Conservation (phyloP, 2,888 invertebrate genomes). For the Isoperla grammatica region DNA sequence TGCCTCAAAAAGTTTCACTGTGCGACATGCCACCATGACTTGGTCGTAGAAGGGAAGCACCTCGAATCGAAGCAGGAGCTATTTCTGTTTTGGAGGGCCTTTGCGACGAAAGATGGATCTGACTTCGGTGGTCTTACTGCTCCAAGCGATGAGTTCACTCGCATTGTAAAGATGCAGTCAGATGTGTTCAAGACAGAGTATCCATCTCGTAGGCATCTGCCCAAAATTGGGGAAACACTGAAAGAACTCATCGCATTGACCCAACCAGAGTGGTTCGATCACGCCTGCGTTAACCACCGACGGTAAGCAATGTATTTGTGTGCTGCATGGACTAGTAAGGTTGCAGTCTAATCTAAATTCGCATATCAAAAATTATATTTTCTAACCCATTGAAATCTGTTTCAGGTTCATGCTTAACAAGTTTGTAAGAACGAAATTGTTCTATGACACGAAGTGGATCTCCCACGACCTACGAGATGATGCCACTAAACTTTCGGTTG, state of each 20-base stretch:
- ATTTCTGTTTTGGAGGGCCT: background rate
- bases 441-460: conserved; percentile 11
- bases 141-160: background rate
- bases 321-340: too few species aligned
- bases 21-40: background rate
- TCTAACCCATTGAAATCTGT: too few species aligned
- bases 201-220: background rate
- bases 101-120: background rate
- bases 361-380: too few species aligned
- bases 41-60: background rate
- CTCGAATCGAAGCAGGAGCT: background rate
- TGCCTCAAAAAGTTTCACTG: background rate
- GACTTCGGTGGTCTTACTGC: background rate
- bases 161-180: background rate
- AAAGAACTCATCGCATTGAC: background rate
- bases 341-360: too few species aligned
- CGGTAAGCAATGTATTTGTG: background rate
- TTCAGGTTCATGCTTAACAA: background rate
- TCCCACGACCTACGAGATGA: conserved; percentile 4
- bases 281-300: background rate
- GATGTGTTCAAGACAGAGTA: background rate
- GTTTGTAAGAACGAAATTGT: conserved; percentile 9
- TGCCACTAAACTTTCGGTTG: background rate
- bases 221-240: background rate
- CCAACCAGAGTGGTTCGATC: conserved; percentile 6